phyloP scores from a whole-genome alignment of 1,140 invertebrate genomes.

The Drosophila carrolli region DNA sequence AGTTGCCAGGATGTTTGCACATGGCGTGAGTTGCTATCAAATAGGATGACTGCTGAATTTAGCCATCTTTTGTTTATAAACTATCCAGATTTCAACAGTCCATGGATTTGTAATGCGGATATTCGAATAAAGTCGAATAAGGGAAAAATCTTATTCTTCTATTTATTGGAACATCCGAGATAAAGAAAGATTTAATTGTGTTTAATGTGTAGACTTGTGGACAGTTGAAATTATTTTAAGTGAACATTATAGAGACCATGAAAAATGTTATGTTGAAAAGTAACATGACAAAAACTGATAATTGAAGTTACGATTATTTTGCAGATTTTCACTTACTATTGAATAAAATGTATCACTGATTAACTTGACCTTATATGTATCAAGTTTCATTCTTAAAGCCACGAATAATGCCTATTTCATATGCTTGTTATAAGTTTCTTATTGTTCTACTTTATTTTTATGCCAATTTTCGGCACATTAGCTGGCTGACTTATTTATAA shows the following conservation, averaged over 20 bases:
- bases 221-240: too few species aligned
- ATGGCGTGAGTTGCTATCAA: background rate
- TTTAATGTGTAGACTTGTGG: too few species aligned
- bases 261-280: too few species aligned
- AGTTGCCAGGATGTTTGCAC: background rate
- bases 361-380: too few species aligned
- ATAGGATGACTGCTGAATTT: constrained; percentile 7
- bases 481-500: constrained; percentile 59
- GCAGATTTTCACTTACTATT: too few species aligned
- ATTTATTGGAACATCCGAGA: background rate
- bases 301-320: too few species aligned
- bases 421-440: background rate
- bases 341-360: too few species aligned
- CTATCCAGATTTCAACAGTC: background rate
- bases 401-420: background rate
- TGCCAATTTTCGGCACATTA: constrained; percentile 63
- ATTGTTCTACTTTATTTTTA: constrained; percentile 24
- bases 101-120: background rate
- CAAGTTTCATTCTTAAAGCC: too few species aligned
- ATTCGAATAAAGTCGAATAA: background rate
- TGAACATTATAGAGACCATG: too few species aligned
- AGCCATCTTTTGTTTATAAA: constrained; percentile 6
- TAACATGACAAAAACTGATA: too few species aligned
- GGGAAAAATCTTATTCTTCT: background rate
- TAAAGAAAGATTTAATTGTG: too few species aligned